Percentiles rank a stretch among this genome's conserved stretches.
These are phyloP conservation scores for Pelecanus crispus DNA, from an alignment of 2,113 vertebrate genomes.

Conservation along the genomic window DNA sequence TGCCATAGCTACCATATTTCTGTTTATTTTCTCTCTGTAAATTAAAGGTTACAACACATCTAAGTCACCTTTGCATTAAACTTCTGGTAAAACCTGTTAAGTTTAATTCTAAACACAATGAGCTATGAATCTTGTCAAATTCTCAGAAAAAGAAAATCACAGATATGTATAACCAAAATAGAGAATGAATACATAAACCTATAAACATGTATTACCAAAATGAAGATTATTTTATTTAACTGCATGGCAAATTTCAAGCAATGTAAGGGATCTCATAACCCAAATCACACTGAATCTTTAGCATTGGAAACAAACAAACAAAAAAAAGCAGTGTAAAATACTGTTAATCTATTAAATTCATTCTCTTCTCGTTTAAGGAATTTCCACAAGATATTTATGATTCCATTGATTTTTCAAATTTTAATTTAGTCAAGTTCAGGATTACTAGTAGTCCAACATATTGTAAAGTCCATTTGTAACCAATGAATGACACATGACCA, in stretches of 20 bases:
- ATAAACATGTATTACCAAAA: neutral
- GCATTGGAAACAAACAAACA: neutral
- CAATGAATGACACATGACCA: neutral
- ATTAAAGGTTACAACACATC: neutral
- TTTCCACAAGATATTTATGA: neutral
- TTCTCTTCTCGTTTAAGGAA: neutral
- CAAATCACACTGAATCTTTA: neutral
- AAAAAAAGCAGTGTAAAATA: neutral
- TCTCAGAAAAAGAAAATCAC: neutral
- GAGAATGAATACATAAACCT: neutral
- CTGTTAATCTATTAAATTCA: neutral
- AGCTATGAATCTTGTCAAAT: neutral
- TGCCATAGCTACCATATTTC: neutral
- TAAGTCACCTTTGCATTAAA: neutral
- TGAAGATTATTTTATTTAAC: neutral
- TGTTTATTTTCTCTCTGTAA: neutral
- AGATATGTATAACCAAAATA: neutral
- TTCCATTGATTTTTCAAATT: neutral
- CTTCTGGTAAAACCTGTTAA: neutral
- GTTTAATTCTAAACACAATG: neutral
- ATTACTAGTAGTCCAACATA: neutral
- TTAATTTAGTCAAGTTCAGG: neutral
- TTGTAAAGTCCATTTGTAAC: neutral
- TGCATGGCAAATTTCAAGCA: neutral
- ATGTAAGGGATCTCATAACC: neutral